Base-by-base conservation (phyloP, 2,888 invertebrate genomes). In the Zootermopsis nevadensis region DNA sequence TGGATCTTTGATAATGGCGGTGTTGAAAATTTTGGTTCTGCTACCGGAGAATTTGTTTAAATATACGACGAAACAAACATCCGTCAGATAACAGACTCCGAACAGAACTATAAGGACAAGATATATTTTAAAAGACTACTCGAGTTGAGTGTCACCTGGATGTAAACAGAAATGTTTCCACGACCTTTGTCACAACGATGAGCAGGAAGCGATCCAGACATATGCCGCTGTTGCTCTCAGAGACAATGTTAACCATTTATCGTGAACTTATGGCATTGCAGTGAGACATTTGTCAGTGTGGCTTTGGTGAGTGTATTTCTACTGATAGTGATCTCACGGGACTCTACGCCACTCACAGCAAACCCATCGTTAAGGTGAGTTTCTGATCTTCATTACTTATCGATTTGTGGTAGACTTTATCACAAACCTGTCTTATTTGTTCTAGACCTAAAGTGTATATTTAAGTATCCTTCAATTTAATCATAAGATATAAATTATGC, bases 281-380 rank as follows among this genome's bases (percentile, higher is more conserved):
- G 24, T 74, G 38, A 7, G n/a, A 38, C 74, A 74, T 42, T 74
- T 42, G 74, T 22, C 38, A 38, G 33, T 33, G 35, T 38, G 74
- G 24, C 74, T 74, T 33, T 74, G 74, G 38, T 74, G 74, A 74
- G 74, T 74, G 74, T 33, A 31, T 69, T 33, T 22, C 69, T 69
- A 33, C 69, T 33, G 69, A 74, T 74, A 74, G 74, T 38, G 38
- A 74, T 38, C 74, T 69, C 33, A 38, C 27, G 24, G 33, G n/a
- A n/a, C 38, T 24, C 74, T 10, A 6, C 69, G 24, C 60, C n/a
- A 60, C 1, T 38, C n/a, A 74, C 24, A 12, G 22, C 30, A 30
- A 31, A 30, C 33, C 12, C n/a, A 38, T 24, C 38, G 19, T 35
- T 15, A 69, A 69, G 69, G 69, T 69, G 33, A 69, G 69, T 8